Conservation (phyloP, 2,113 vertebrate species). For the Platysteira castanea region DNA sequence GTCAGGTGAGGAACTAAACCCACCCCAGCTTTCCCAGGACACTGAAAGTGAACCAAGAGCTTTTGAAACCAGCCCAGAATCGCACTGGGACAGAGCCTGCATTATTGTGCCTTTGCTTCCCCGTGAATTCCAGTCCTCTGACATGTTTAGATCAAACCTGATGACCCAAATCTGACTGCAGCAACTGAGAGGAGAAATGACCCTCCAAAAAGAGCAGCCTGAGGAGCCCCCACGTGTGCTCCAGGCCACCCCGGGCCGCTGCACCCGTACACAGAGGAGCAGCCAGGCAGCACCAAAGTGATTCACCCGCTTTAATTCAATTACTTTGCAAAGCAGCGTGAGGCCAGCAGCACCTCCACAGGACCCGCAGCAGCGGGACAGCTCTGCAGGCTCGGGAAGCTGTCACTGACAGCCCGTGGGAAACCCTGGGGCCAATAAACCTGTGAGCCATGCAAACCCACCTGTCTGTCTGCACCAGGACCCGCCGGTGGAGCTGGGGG, state of each 20-base stretch:
- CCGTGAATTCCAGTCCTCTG: background rate
- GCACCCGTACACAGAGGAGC: background rate
- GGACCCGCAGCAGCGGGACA: accelerated
- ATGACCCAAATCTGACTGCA: slow-evolving; percentile 23
- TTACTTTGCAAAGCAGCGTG: background rate
- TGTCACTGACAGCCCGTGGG: accelerated
- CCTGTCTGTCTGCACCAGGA: background rate
- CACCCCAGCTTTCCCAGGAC: accelerated
- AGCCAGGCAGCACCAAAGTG: background rate
- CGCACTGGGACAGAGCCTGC: background rate
- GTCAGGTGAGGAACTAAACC: background rate
- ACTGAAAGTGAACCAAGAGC: background rate
- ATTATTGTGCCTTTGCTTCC: background rate
- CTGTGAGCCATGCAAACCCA: background rate
- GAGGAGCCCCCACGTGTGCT: background rate
- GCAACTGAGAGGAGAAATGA: background rate
- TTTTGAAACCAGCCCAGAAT: background rate
- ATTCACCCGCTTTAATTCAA: background rate
- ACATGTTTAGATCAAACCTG: background rate
- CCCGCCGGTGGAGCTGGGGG: accelerated
- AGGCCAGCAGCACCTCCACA: background rate
- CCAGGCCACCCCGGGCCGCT: accelerated
- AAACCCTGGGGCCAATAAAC: background rate
- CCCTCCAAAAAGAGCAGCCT: background rate
- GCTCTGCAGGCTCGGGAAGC: background rate